Evolutionary conservation across 2,888 invertebrate genomes (phyloP).

Genomic region (Mellilla xanthometata): DNA sequence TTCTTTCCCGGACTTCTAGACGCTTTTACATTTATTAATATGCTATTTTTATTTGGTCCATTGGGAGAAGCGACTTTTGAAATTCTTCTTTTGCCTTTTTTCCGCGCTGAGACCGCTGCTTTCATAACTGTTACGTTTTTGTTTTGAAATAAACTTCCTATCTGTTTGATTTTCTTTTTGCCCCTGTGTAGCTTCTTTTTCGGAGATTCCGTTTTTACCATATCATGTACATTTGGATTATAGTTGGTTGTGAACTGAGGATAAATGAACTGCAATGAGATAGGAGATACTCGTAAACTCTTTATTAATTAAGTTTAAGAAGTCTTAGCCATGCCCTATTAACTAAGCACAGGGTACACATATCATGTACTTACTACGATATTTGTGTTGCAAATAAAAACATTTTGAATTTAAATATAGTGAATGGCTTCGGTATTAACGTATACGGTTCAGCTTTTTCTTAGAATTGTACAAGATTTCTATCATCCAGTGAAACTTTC

Average conservation of each 20-base stretch:
- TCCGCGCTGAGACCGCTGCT: slow-evolving; percentile 32
- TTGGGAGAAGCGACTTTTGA: no score
- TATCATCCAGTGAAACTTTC: no score
- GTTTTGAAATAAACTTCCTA: slow-evolving; percentile 38
- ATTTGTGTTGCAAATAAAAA: no score
- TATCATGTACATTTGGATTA: no score
- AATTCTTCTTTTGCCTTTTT: slow-evolving; percentile 18
- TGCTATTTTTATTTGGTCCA: slow-evolving; percentile 26
- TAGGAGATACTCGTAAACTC: no score
- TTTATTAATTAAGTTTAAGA: neutral
- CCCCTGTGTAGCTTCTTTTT: slow-evolving; percentile 37
- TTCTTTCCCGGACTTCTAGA: slow-evolving; percentile 17
- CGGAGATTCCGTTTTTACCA: slow-evolving; percentile 19
- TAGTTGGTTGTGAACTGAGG: slow-evolving; percentile 32
- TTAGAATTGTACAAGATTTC: no score
- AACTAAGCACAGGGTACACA: no score
- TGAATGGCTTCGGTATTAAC: no score
- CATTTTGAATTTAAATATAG: no score
- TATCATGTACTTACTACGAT: no score
- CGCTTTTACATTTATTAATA: slow-evolving; percentile 18
- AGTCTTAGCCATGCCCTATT: no score
- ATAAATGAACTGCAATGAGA: neutral
- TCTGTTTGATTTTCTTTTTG: slow-evolving; percentile 34
- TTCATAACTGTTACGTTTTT: slow-evolving; percentile 21
- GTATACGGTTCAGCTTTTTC: no score